A percentile compares a stretch with the other conserved stretches of the same genome.
These are phyloP conservation scores for Allenopithecus nigroviridis DNA, from an alignment of 2,797 vertebrate genomes.

Conservation along the genomic window DNA sequence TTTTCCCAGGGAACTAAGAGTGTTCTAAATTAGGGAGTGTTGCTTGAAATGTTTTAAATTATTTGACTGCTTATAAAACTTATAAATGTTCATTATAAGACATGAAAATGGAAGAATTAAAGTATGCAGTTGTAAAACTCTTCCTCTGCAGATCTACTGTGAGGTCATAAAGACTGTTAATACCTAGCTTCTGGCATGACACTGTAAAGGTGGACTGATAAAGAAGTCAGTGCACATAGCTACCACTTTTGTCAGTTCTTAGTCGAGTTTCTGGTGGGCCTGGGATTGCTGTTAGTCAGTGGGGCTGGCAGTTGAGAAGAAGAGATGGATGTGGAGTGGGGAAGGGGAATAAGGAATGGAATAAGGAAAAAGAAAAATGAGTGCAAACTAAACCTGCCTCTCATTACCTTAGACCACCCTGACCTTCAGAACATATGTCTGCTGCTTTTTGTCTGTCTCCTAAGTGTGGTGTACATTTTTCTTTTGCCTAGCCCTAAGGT, in stretches of 20 bases:
- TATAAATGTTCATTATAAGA: background rate
- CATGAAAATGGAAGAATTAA: background rate
- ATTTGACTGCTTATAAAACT: constrained; percentile 19
- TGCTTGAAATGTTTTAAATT: constrained; percentile 40
- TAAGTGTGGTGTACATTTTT: background rate
- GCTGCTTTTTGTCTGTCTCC: constrained; percentile 10
- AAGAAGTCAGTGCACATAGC: background rate
- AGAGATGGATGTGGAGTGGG: background rate
- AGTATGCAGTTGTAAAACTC: background rate
- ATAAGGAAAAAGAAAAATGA: background rate
- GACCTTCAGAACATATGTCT: background rate
- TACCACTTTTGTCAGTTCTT: background rate
- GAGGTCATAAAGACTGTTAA: background rate
- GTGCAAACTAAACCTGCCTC: background rate
- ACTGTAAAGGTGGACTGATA: background rate
- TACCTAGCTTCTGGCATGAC: background rate
- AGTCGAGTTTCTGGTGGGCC: background rate
- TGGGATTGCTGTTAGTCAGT: background rate
- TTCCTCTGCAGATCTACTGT: background rate
- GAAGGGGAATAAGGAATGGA: background rate
- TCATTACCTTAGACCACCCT: background rate
- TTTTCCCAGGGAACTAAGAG: background rate
- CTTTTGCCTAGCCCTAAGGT: background rate
- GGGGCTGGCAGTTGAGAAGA: background rate
- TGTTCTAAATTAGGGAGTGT: constrained; percentile 18